phyloP scores from a whole-genome alignment of 2,888 invertebrate species.

The Dynastes tityus region DNA sequence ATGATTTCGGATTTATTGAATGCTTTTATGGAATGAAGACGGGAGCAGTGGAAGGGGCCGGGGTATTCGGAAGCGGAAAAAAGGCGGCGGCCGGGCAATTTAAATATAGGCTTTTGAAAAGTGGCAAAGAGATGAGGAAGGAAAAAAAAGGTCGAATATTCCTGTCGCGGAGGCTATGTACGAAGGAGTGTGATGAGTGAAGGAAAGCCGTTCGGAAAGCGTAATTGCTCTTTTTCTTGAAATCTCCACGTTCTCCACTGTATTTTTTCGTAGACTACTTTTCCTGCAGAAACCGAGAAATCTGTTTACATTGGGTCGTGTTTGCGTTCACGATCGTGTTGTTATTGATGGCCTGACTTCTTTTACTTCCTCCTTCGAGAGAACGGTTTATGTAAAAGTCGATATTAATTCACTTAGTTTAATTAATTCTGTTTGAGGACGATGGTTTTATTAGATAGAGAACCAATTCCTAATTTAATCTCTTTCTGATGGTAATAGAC shows the following conservation, averaged over 20 bases:
- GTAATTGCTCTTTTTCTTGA: slow-evolving; percentile 36
- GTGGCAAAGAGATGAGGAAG: slow-evolving; percentile 6
- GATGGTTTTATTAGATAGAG: slow-evolving; percentile 26
- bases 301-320: slow-evolving; percentile 34
- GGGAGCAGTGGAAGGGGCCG: not conserved
- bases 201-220: slow-evolving; percentile 17
- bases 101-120: slow-evolving; percentile 40
- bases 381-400: slow-evolving; percentile 39
- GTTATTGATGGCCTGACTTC: slow-evolving; percentile 37
- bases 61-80: not conserved
- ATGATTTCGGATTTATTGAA: slow-evolving; percentile 45
- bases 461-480: slow-evolving; percentile 5
- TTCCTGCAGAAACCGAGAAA: slow-evolving; percentile 20
- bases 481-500: not conserved
- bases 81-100: slow-evolving; percentile 31
- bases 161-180: not conserved
- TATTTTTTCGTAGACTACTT: slow-evolving; percentile 4
- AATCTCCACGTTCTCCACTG: slow-evolving; percentile 31
- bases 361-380: slow-evolving; percentile 3
- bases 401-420: slow-evolving; percentile 41
- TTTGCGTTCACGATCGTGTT: slow-evolving; percentile 35
- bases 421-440: slow-evolving; percentile 31
- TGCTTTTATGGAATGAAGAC: slow-evolving; percentile 44
- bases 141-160: slow-evolving; percentile 30
- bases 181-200: slow-evolving; percentile 21